phyloP scores from a whole-genome alignment of 2,888 invertebrate species.

The Drosophila mulleri region DNA sequence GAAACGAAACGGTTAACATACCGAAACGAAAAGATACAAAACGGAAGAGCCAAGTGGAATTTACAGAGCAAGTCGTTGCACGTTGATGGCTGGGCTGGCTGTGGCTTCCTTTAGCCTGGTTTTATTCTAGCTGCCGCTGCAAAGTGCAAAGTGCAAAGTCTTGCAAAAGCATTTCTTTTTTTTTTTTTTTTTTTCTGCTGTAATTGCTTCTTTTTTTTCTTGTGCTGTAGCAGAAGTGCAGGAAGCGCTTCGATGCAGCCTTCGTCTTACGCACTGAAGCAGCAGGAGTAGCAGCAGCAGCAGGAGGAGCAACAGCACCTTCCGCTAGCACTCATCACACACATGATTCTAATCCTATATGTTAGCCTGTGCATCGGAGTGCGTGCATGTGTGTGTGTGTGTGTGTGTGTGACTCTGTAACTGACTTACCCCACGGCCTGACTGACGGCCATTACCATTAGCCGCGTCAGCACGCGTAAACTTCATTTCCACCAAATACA shows the following conservation, averaged over 20 bases:
- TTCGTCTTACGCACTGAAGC: constrained; percentile 39
- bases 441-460: constrained; percentile 67
- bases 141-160: constrained; percentile 36
- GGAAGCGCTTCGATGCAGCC: constrained; percentile 31
- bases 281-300: constrained; percentile 22
- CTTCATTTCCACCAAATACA: constrained; percentile 64
- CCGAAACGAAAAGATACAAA: constrained; percentile 37
- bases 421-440: constrained; percentile 52
- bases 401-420: constrained; percentile 36
- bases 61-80: constrained; percentile 66
- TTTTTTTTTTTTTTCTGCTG: constrained; percentile 54
- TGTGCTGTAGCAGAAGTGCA: constrained; percentile 47
- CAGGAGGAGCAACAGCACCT: constrained; percentile 10
- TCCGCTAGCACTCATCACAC: constrained; percentile 56
- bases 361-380: not conserved
- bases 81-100: constrained; percentile 43
- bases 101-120: constrained; percentile 63
- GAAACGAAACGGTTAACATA: constrained; percentile 18
- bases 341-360: constrained; percentile 13
- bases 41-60: constrained; percentile 46
- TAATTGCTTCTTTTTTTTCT: constrained; percentile 62
- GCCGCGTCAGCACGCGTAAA: constrained; percentile 75
- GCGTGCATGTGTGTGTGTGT: constrained; percentile 21
- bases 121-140: constrained; percentile 46
- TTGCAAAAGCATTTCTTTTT: constrained; percentile 63